Conservation (phyloP, 2,113 vertebrate species). For the Murina feae region DNA sequence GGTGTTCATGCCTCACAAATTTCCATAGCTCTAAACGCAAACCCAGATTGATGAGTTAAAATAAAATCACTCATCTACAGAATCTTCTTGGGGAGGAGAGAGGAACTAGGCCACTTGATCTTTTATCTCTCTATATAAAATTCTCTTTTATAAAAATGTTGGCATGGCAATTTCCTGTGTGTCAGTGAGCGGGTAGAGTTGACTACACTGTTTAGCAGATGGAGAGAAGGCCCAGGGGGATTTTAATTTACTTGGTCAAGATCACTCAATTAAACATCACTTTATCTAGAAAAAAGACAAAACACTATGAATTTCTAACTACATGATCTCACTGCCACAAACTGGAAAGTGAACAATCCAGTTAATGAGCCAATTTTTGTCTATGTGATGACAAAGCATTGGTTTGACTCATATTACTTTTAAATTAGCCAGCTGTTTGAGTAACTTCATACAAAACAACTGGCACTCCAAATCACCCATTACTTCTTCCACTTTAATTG, state of each 20-base stretch:
- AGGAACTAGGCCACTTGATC: background rate
- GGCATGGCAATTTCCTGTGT: background rate
- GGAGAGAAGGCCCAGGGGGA: background rate
- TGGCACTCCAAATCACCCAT: slow-evolving; percentile 31
- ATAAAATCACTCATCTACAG: background rate
- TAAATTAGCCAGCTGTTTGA: slow-evolving; percentile 67
- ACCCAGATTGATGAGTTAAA: background rate
- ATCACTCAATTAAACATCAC: slow-evolving; percentile 18
- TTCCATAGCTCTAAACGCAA: background rate
- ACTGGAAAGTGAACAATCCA: slow-evolving; percentile 28
- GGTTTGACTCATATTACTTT: slow-evolving; percentile 41
- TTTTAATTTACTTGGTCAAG: slow-evolving; percentile 64
- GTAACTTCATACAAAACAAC: slow-evolving; percentile 39
- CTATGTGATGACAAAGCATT: slow-evolving; percentile 41
- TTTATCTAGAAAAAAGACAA: slow-evolving; percentile 14
- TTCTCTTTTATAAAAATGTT: background rate
- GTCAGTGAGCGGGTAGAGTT: background rate
- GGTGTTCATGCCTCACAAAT: background rate
- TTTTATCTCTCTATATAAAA: slow-evolving; percentile 34
- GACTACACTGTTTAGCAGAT: background rate
- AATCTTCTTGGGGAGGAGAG: background rate
- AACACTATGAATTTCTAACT: slow-evolving; percentile 26
- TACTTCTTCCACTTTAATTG: slow-evolving; percentile 54
- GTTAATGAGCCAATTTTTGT: slow-evolving; percentile 54
- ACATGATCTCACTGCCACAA: background rate